Evolutionary conservation across 2,888 invertebrate species (phyloP), one percentile per base, ranked within the genome.

Genomic region (Drosophila melanocephala): DNA sequence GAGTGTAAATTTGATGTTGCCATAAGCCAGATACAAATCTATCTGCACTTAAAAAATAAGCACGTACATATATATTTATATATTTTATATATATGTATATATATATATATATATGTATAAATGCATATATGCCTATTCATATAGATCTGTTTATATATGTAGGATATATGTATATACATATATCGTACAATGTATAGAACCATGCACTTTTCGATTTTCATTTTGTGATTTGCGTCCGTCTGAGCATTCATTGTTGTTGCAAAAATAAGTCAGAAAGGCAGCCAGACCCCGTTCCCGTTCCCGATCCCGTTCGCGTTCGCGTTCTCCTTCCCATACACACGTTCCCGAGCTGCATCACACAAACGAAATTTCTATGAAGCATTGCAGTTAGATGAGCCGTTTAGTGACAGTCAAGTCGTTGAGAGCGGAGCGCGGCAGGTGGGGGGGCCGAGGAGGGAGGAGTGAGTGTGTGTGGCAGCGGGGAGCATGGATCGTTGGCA

Each of bases 301-400:
- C 56, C 44, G 4, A 19, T 22, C 14, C 69, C n/a, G 1, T 19
- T 56, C n/a, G 12, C 42, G 3, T 9, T 22, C n/a, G 26, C 26
- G 26, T 26, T 56, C 22, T 42, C 12, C 50, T 22, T 14, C 14
- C 14, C 44, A 22, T 7, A 22, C 22, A 44, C 22, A 47, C 55
- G n/a, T 35, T 47, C 55, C 63, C 63, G 60, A 61, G 19, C 50
- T 52, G 32, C 51, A 33, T 59, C 68, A 66, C 72, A 79, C 83
- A 88, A 80, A 86, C 87, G 71, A 88, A 88, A 72, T 89, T 81
- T 87, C 89, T 87, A 90, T 89, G 89, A 89, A 89, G 89, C 89
- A 89, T 89, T 91, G 80, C 91, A 88, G 87, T 89, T 89, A 91
- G 89, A 89, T 89, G 89, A 91, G 89, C 87, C 89, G 90, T 89